phyloP scores from a whole-genome alignment of 2,113 vertebrate species.

The Eclectus roratus region DNA sequence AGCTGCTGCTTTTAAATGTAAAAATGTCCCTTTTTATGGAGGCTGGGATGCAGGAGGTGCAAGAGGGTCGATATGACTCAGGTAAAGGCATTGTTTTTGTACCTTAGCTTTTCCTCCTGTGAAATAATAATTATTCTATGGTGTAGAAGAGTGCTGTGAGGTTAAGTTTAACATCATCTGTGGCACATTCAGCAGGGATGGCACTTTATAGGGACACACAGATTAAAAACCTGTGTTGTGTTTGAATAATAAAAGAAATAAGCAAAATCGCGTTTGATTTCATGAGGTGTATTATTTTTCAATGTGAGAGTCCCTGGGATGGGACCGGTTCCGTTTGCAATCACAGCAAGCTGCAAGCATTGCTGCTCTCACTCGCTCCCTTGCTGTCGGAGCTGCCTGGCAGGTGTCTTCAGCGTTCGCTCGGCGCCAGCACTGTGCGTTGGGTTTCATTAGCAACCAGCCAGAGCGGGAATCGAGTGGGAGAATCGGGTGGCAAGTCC shows the following conservation, averaged over 20 bases:
- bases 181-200: neutral
- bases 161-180: neutral
- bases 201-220: accelerated
- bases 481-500: neutral
- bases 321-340: accelerated
- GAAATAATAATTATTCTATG: neutral
- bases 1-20: neutral
- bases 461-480: neutral
- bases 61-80: too few relatives aligned
- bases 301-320: neutral
- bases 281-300: neutral
- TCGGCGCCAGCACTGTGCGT: neutral
- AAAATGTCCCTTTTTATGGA: neutral
- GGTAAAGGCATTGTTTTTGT: neutral
- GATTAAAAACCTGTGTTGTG: neutral
- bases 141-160: neutral
- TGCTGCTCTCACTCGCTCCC: neutral
- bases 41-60: neutral
- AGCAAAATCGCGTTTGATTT: neutral
- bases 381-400: neutral
- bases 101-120: neutral
- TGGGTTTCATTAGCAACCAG: neutral
- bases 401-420: neutral
- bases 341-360: neutral
- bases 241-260: neutral